Base-by-base conservation (phyloP, 2,888 invertebrate species). In the Cataglyphis rosenhaueri region DNA sequence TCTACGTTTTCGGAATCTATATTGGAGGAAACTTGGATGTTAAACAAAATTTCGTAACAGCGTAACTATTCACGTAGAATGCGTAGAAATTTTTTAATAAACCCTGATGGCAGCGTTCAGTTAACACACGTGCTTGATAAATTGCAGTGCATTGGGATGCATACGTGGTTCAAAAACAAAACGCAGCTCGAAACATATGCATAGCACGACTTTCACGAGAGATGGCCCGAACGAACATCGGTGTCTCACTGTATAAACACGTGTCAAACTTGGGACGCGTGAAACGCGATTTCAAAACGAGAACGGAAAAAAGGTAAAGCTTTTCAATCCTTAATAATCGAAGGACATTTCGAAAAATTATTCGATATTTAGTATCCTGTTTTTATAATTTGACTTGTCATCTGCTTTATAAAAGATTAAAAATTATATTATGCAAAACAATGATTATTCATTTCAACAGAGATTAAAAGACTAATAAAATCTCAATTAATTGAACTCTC, bases 191-290 rank as follows among this genome's bases (percentile, higher is more conserved):
- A 74, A 83, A 83, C 66, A 83, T 61, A 81, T 59, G 74, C 68
- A 70, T 64, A 83, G 76, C 55, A 25, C 38, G 81, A 64, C 81
- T 83, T 81, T 83, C 83, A 81, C 74, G 15, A 74, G 64, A 59
- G 71, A 83, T 79, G 73, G 66, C 62, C 66, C 61, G 61, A 83
- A 74, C 81, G 81, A 81, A 81, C 59, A 65, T 73, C 73, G 73
- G n/a, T 52, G 52, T 52, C 71, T 65, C 73, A 38, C n/a, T 83
- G 55, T 81, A 61, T 61, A 83, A 83, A 83, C 83, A 83, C 21
- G 48, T 81, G 70, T 83, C 79, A 79, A 79, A 71, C 79, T 64
- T 25, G 48, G 29, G 66, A 57, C 48, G 65, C 75, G 25, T 78
- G 61, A 62, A 76, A 76, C 62, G 68, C 15, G 25, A 52, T 59